Evolutionary conservation across 1,140 invertebrate species (phyloP), one percentile per base, ranked within the genome.

Genomic region (Cardiocondyla obscurior): DNA sequence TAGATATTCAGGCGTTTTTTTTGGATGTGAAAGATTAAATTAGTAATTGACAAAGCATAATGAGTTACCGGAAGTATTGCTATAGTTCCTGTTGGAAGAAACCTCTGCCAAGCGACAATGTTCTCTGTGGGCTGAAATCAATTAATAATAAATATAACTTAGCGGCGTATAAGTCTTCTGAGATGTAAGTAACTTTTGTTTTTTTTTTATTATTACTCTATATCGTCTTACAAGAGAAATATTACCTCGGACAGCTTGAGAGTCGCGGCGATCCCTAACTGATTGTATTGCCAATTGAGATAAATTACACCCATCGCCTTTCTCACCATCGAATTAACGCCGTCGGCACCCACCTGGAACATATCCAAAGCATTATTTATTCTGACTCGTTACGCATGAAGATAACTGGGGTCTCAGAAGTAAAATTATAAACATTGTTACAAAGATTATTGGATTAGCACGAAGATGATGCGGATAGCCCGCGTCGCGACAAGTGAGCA

Each of bases 61-160:
- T 0, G 62, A 89, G 94, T 95, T 95, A 97, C 96, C 46, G 99
- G 99, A 46, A 99, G 94, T 42, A 99, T 91, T 16, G 99, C 99
- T 39, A 99, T 95, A 0, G 98, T 98, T 3, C 99, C 99, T 22
- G 95, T 96, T 2, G 98, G 97, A 73, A 99, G 93, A 94, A 99
- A 99, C 82, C 98, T 95, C 93, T 99, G 99, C 98, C 98, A 99
- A 0, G 98, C 99, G 42, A 97, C 97, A 46, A 95, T 95, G 93
- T 99, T 98, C 81, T 96, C 95, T 28, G 92, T 94, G 51, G 95
- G 94, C 96, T 97, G 91, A 60, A 96, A 95, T 30, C 30, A 36
- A 53, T 42, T 83, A 39, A 60, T 10, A 16, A 58, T 8, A 65
- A 60, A 5, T 33, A 39, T 53, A 72, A 70, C 39, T 28, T 28